These are phyloP conservation scores for Sialia sialis DNA, from an alignment of 2,113 vertebrate genomes.

Conservation along the genomic window DNA sequence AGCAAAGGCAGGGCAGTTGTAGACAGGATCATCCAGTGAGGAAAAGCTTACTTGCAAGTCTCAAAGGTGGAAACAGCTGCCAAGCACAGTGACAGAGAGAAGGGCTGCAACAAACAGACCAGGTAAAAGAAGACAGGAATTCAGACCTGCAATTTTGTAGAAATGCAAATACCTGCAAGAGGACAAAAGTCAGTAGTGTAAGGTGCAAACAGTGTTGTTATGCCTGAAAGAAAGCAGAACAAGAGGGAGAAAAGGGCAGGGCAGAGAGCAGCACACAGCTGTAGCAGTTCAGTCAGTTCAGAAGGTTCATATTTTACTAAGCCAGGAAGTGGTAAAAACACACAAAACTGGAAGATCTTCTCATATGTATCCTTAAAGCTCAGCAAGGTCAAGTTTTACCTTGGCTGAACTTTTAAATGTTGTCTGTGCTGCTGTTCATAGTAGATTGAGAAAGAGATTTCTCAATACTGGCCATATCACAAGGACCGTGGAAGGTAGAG, in stretches of 20 bases:
- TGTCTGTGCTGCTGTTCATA: background rate
- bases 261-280: background rate
- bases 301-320: background rate
- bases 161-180: background rate
- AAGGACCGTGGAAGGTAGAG: background rate
- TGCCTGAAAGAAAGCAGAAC: background rate
- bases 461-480: background rate
- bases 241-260: background rate
- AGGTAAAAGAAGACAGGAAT: background rate
- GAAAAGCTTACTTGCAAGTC: background rate
- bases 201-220: background rate
- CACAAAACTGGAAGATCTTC: background rate
- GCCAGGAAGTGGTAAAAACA: background rate
- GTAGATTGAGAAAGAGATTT: background rate
- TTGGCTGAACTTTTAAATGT: background rate
- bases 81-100: background rate
- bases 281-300: background rate
- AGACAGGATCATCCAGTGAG: background rate
- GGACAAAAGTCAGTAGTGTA: background rate
- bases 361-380: background rate
- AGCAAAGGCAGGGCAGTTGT: background rate
- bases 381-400: background rate
- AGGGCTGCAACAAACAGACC: background rate
- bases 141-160: background rate
- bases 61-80: background rate